phyloP scores from a whole-genome alignment of 2,797 vertebrate species.

The Trachops cirrhosus region DNA sequence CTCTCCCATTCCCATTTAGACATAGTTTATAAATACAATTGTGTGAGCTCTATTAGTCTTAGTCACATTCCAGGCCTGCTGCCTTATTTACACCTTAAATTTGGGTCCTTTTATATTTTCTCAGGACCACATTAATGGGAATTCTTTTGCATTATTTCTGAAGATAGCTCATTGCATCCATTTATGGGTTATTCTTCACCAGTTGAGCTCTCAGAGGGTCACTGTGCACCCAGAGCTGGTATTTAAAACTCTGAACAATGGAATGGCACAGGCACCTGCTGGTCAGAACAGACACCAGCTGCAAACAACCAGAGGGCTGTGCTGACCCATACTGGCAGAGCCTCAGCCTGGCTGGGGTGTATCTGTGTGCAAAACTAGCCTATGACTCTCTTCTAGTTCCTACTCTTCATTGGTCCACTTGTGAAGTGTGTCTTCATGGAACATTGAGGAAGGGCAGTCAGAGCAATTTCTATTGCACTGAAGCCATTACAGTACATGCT shows the following conservation, averaged over 20 bases:
- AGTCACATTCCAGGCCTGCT: not conserved
- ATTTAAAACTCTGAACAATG: not conserved
- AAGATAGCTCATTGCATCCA: not conserved
- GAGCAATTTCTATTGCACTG: not conserved
- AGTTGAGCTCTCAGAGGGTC: not conserved
- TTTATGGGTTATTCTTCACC: not conserved
- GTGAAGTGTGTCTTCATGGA: not conserved
- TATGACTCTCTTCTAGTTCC: not conserved
- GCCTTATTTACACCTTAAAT: not conserved
- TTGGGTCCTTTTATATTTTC: not conserved
- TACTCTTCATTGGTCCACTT: not conserved
- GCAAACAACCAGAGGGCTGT: not conserved
- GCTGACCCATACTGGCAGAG: rapidly evolving
- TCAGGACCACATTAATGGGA: not conserved
- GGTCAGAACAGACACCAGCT: not conserved
- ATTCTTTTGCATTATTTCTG: not conserved
- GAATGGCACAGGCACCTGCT: not conserved
- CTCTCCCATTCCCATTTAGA: not conserved
- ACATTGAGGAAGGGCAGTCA: not conserved
- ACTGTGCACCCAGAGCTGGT: not conserved
- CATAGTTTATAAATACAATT: not conserved
- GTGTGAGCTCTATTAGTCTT: not conserved
- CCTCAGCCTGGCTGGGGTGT: not conserved
- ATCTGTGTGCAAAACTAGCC: not conserved
- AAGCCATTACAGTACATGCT: not conserved